Evolutionary conservation across 1,140 invertebrate species (phyloP).

Genomic region (Hyphantria cunea): DNA sequence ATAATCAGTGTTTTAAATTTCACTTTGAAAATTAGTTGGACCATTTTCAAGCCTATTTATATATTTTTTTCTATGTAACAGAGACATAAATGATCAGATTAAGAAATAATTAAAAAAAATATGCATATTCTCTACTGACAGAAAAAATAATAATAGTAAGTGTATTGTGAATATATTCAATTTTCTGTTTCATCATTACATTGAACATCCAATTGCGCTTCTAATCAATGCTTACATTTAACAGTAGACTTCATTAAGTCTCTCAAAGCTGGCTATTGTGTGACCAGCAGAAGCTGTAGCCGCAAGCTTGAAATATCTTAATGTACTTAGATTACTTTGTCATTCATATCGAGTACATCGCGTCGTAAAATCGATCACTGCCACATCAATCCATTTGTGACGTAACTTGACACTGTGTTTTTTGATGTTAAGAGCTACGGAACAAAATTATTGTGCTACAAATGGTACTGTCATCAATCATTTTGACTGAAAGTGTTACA

Average conservation of each 20-base stretch:
- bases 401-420: constrained; percentile 45
- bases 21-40: too few relatives aligned
- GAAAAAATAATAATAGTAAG: neutral
- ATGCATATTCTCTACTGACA: too few relatives aligned
- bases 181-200: constrained; percentile 4
- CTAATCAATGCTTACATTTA: too few relatives aligned
- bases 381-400: constrained; percentile 47
- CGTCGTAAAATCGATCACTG: constrained; percentile 53
- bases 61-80: too few relatives aligned
- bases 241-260: constrained; percentile 28
- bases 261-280: constrained; percentile 47
- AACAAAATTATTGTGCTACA: constrained; percentile 48
- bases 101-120: too few relatives aligned
- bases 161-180: neutral
- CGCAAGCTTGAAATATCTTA: constrained; percentile 39
- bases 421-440: constrained; percentile 41
- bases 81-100: too few relatives aligned
- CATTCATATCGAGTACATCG: constrained; percentile 40
- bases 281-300: constrained; percentile 33
- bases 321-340: constrained; percentile 32
- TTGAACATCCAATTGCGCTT: constrained; percentile 4
- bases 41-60: too few relatives aligned
- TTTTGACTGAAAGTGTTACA: constrained; percentile 4
- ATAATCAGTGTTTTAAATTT: too few relatives aligned
- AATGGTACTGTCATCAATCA: constrained; percentile 39